Evolutionary conservation across 2,797 vertebrate species (phyloP), one percentile per base, ranked within the genome.

Genomic region (Pagetopsis macropterus): DNA sequence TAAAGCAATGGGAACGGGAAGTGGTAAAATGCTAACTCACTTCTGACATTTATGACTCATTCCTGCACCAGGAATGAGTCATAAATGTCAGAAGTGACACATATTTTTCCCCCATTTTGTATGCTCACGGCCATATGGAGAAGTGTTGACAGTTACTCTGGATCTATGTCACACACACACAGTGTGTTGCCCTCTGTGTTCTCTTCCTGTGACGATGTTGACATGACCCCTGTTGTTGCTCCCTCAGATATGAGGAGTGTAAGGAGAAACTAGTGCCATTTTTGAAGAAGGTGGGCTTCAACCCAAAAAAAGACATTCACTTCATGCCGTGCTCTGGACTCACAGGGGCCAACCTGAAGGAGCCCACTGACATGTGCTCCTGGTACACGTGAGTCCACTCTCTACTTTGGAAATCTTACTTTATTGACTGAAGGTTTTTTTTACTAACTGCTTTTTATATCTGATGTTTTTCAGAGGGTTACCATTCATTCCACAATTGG

Each of bases 271-370:
- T 99, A 83, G 96, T 99, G 93, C 98, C 98, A 85, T 99, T 99
- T 94, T 92, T 99, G 94, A 99, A 98, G 94, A 99, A 99, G 93
- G 97, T 99, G 78, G 98, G 98, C 76, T 99, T 99, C 87, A 99
- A 99, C 87, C 98, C 98, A 55, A 98, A 98, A 92, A 99, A 99
- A 92, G 97, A 99, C 89, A 95, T 99, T 89, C 96, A 99, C 86
- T 99, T 99, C 92, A 99, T 99, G 98, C 98, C 98, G 59, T 99
- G 98, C 88, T 99, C 98, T 2, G 98, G 98, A 81, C 93, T 99
- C 82, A 99, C 96, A 2, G 98, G 97, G 75, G 96, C 97, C 85
- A 99, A 99, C 91, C 95, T 99, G 81, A 98, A 99, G 89, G 98
- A 99, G 76, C 95, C 96, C 49, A 96, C 95, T 3, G 97, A 97